These are phyloP conservation scores for Varanus salvator DNA, from an alignment of 2,113 vertebrate genomes.

Conservation along the genomic window DNA sequence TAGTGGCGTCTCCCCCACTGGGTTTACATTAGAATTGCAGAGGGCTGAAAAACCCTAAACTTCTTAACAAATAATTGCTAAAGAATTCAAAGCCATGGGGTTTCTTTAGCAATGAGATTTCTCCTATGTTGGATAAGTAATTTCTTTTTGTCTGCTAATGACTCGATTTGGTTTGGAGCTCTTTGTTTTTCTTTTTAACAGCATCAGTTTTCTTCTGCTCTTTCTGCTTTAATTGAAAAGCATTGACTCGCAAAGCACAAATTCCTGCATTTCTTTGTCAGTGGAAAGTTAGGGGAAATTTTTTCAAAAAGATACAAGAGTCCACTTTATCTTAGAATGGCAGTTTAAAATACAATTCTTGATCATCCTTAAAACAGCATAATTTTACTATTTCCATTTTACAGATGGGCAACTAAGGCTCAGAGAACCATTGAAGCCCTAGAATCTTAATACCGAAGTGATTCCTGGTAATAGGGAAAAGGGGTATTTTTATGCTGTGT, in stretches of 20 bases:
- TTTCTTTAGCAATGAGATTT: conserved; percentile 31
- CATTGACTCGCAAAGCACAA: conserved; percentile 36
- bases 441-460: neutral
- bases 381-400: neutral
- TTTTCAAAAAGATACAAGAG: too few species aligned
- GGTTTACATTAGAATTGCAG: neutral
- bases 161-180: conserved; percentile 21
- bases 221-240: conserved; percentile 27
- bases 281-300: neutral
- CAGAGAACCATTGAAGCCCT: neutral
- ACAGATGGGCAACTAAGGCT: neutral
- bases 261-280: conserved; percentile 6
- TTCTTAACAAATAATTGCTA: conserved; percentile 7
- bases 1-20: neutral
- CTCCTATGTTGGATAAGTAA: conserved; percentile 14
- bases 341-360: neutral
- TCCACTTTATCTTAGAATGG: neutral
- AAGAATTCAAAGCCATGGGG: neutral
- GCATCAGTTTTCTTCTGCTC: conserved; percentile 20
- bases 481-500: neutral
- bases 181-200: conserved; percentile 27
- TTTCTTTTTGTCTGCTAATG: conserved; percentile 34
- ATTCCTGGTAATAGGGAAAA: neutral
- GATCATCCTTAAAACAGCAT: neutral
- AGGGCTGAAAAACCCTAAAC: neutral